A percentile compares a stretch with the other conserved stretches of the same genome.
phyloP scores from a whole-genome alignment of 92 coral and sea anemone species.

The Epizoanthus scotinus region DNA sequence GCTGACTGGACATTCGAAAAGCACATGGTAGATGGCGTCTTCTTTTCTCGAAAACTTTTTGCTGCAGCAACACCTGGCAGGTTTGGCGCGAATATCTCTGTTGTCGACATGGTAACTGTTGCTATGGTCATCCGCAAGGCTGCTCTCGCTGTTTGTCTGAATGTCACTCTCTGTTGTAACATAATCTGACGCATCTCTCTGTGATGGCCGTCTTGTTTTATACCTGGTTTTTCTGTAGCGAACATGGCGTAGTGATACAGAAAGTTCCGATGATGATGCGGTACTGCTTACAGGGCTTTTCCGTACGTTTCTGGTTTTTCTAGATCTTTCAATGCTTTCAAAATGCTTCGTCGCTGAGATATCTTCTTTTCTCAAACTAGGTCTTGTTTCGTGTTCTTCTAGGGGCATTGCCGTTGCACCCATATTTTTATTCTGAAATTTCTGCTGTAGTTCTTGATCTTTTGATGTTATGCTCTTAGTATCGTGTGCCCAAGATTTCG shows the following conservation, averaged over 20 bases:
- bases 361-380: neutral
- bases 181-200: neutral
- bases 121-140: neutral
- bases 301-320: neutral
- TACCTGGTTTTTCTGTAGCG: slow-evolving; percentile 24
- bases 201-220: neutral
- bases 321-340: neutral
- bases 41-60: slow-evolving; percentile 54
- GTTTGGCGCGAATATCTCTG: slow-evolving; percentile 34
- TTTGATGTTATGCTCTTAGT: neutral
- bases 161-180: neutral
- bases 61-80: slow-evolving; percentile 58
- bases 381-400: neutral
- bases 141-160: slow-evolving; percentile 10
- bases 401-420: neutral
- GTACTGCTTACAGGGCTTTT: neutral
- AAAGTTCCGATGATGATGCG: slow-evolving; percentile 24
- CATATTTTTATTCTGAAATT: neutral
- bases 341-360: neutral
- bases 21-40: slow-evolving; percentile 52
- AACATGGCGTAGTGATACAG: slow-evolving; percentile 25
- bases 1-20: slow-evolving; percentile 54
- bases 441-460: neutral
- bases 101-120: neutral
- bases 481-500: neutral